Conservation (phyloP, 2,888 invertebrate genomes). For the Troides oblongomaculatus region DNA sequence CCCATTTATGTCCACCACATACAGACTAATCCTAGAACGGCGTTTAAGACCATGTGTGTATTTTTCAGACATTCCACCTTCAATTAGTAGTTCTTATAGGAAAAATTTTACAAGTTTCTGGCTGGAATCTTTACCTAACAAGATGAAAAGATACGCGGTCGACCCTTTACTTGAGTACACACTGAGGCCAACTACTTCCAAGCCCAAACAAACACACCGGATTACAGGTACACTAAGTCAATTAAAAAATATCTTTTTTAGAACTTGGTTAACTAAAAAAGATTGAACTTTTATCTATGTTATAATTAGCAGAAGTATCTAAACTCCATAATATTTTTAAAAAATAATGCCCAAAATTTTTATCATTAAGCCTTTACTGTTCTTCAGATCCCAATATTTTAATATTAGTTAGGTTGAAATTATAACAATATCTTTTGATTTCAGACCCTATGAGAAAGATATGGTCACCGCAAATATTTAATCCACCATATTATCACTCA, state of each 20-base stretch:
- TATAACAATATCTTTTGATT: not conserved
- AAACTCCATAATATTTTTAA: too few relatives aligned
- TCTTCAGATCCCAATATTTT: too few relatives aligned
- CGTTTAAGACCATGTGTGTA: too few relatives aligned
- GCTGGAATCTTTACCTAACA: constrained; percentile 89
- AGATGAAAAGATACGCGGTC: constrained; percentile 78
- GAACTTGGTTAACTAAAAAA: too few relatives aligned
- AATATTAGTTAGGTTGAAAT: too few relatives aligned
- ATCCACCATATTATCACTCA: constrained; percentile 47
- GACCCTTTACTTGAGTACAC: constrained; percentile 67
- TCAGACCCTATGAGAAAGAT: constrained; percentile 58
- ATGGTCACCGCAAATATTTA: constrained; percentile 51
- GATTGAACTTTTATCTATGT: too few relatives aligned
- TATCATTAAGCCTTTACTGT: too few relatives aligned
- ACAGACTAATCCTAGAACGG: too few relatives aligned
- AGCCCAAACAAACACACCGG: constrained; percentile 52
- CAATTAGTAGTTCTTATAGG: constrained; percentile 86
- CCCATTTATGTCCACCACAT: too few relatives aligned
- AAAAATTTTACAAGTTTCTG: constrained; percentile 89
- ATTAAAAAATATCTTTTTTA: too few relatives aligned
- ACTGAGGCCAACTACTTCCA: constrained; percentile 46
- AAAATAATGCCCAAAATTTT: too few relatives aligned
- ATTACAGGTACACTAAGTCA: constrained; percentile 44
- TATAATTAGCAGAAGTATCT: too few relatives aligned
- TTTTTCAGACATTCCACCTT: constrained; percentile 87